These are phyloP conservation scores for Zaprionus ghesquierei DNA, from an alignment of 1,140 invertebrate species.

Conservation along the genomic window DNA sequence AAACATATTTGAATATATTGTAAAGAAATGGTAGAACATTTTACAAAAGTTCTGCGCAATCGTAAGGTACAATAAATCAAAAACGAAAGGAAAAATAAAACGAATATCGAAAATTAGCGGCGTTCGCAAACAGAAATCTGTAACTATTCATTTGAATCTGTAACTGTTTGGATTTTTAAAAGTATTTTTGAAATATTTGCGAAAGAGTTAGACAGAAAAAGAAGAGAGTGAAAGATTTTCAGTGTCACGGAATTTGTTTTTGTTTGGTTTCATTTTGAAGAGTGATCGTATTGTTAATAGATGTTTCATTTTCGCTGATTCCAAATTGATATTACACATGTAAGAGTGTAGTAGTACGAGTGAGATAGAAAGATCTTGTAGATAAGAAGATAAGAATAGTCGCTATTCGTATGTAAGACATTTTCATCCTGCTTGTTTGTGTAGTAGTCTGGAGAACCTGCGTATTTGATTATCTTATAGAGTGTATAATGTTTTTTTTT, in stretches of 20 bases:
- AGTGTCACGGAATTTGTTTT: constrained; percentile 56
- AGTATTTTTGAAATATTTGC: constrained; percentile 49
- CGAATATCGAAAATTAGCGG: constrained; percentile 58
- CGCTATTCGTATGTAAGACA: constrained; percentile 34
- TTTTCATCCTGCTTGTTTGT: constrained; percentile 72
- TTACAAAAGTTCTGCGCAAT: constrained; percentile 68
- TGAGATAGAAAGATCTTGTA: constrained; percentile 27
- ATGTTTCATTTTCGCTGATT: constrained; percentile 37
- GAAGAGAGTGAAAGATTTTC: constrained; percentile 70
- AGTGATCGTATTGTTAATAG: constrained; percentile 37
- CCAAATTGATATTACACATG: constrained; percentile 15
- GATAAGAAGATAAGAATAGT: constrained; percentile 5
- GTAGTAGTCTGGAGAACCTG: constrained; percentile 68
- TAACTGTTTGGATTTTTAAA: constrained; percentile 46
- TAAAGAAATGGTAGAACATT: constrained; percentile 49
- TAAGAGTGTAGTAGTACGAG: constrained; percentile 7
- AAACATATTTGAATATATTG: constrained; percentile 44
- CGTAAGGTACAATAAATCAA: constrained; percentile 40
- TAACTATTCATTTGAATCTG: constrained; percentile 2
- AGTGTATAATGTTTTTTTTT: constrained; percentile 52
- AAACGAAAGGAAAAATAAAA: constrained; percentile 4
- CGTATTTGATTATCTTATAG: constrained; percentile 67
- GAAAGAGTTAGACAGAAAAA: constrained; percentile 66
- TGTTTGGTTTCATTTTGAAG: constrained; percentile 27
- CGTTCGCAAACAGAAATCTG: constrained; percentile 64